These are phyloP conservation scores for Phataginus tricuspis DNA, from an alignment of 2,797 vertebrate species.

Conservation along the genomic window DNA sequence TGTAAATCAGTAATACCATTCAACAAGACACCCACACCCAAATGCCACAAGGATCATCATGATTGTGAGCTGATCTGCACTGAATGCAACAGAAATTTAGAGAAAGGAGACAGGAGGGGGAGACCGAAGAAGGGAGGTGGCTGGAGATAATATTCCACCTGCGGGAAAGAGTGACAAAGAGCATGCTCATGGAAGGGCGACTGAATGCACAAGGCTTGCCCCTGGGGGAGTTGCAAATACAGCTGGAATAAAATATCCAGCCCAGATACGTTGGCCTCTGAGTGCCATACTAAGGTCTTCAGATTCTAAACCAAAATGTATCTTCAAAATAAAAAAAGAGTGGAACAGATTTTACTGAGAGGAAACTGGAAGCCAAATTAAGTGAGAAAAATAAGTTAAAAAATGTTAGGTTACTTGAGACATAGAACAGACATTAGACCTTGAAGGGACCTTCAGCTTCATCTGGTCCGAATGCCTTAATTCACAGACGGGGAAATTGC, in stretches of 20 bases:
- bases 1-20: background rate
- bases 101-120: background rate
- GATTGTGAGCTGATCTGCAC: background rate
- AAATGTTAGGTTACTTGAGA: slow-evolving; percentile 7
- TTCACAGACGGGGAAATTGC: slow-evolving; percentile 54
- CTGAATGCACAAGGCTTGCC: background rate
- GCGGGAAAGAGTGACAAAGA: background rate
- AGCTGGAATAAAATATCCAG: background rate
- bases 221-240: background rate
- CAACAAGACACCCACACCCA: background rate
- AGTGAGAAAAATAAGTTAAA: slow-evolving; percentile 9
- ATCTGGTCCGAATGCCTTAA: background rate
- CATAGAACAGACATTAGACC: background rate
- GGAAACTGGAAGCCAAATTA: background rate
- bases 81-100: background rate
- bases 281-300: background rate
- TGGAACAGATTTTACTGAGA: background rate
- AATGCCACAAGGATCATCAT: background rate
- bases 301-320: background rate
- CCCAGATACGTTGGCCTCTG: background rate
- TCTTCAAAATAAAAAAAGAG: background rate
- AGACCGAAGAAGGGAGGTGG: too few species aligned
- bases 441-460: slow-evolving; percentile 24
- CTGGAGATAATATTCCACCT: background rate
- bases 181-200: rapidly evolving